A percentile compares a stretch with the other conserved stretches of the same genome.
Evolutionary conservation across 2,888 invertebrate species (phyloP).

Genomic region (Trimorus sp.): DNA sequence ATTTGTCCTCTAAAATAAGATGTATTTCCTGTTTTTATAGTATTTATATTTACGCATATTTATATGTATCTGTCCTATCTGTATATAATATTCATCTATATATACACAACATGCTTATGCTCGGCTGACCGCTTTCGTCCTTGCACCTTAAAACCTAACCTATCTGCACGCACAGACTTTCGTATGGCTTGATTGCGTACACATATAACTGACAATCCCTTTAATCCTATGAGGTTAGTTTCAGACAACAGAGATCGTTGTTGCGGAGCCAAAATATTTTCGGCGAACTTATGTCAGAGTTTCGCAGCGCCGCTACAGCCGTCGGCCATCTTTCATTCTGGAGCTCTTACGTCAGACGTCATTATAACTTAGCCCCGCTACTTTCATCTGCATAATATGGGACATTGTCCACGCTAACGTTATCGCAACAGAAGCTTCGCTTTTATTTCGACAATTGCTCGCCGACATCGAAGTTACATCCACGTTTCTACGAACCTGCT

Average conservation of each 20-base stretch:
- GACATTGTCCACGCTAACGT: constrained; percentile 25
- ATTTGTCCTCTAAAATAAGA: constrained; percentile 70
- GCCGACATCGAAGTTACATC: constrained; percentile 45
- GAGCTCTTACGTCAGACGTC: constrained; percentile 33
- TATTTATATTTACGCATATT: constrained; percentile 40
- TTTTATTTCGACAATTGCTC: constrained; percentile 40
- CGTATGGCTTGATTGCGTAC: constrained; percentile 28
- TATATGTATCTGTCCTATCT: constrained; percentile 9
- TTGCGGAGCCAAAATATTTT: constrained; percentile 70
- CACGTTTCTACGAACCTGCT: constrained; percentile 24
- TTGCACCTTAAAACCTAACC: constrained; percentile 43
- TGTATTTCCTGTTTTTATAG: constrained; percentile 58
- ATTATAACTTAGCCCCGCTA: constrained; percentile 20
- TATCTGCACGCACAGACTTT: constrained; percentile 44
- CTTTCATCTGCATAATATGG: constrained; percentile 25
- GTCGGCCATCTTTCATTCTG: constrained; percentile 38
- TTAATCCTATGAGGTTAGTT: constrained; percentile 74
- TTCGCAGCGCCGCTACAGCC: constrained; percentile 26
- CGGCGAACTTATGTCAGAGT: constrained; percentile 31
- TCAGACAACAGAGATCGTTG: constrained; percentile 75
- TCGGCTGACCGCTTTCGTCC: constrained; percentile 28
- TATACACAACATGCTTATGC: constrained; percentile 57
- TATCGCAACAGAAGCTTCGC: constrained; percentile 15
- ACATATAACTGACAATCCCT: constrained; percentile 56
- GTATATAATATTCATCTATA: constrained; percentile 59